Evolutionary conservation across 2,797 vertebrate species (phyloP).

Genomic region (Clarias pachynema): DNA sequence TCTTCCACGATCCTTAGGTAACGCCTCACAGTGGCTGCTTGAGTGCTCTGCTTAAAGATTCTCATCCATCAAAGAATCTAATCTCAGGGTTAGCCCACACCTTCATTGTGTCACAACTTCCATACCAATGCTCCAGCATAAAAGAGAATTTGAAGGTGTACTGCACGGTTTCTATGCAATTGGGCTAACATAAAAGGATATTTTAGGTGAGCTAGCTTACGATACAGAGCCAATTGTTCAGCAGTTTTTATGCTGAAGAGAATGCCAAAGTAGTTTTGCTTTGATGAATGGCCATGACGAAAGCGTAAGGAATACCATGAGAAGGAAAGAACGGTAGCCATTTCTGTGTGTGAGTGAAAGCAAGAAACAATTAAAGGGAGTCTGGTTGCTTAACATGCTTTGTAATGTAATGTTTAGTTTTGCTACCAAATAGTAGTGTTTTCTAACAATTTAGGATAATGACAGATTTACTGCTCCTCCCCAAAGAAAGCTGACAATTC

Average conservation of each 20-base stretch:
- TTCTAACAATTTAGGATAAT: slow-evolving; percentile 30
- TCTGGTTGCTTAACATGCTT: slow-evolving; percentile 35
- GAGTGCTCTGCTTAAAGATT: slow-evolving; percentile 67
- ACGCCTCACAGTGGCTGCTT: slow-evolving; percentile 59
- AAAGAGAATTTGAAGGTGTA: slow-evolving; percentile 58
- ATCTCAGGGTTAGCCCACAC: slow-evolving; percentile 73
- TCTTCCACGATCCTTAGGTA: slow-evolving; percentile 64
- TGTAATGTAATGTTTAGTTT: slow-evolving; percentile 21
- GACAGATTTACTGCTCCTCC: neutral
- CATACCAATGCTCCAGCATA: slow-evolving; percentile 70
- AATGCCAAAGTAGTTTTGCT: slow-evolving; percentile 54
- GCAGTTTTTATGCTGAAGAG: slow-evolving; percentile 62
- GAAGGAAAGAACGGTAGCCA: neutral
- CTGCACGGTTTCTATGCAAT: slow-evolving; percentile 42
- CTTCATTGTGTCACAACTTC: slow-evolving; percentile 71
- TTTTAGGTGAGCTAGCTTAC: slow-evolving; percentile 53
- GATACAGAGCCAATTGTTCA: slow-evolving; percentile 62
- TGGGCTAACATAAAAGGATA: slow-evolving; percentile 44
- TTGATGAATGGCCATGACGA: slow-evolving; percentile 39
- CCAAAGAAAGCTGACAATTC: neutral
- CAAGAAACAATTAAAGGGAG: slow-evolving; percentile 20
- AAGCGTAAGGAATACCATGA: slow-evolving; percentile 37
- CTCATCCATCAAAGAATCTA: slow-evolving; percentile 75
- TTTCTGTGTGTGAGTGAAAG: slow-evolving; percentile 20
- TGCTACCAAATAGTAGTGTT: slow-evolving; percentile 30